Conservation (phyloP, 37 sponge, comb jelly and placozoan genomes). For the Cladorhizidae sp. region DNA sequence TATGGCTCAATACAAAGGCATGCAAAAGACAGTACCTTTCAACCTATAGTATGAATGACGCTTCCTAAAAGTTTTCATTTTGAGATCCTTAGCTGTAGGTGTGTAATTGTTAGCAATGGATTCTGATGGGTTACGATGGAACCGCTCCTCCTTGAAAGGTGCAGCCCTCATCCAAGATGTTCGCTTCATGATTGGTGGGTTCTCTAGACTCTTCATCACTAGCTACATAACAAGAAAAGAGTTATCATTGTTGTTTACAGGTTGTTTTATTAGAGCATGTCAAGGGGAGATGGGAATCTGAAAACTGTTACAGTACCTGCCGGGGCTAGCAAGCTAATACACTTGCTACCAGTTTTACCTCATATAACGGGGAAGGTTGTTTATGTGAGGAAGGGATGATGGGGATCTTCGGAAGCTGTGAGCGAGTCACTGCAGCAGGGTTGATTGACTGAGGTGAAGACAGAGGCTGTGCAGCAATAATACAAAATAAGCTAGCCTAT, state of each 20-base stretch:
- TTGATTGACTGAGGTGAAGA: conserved; percentile 18
- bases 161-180: conserved; percentile 92
- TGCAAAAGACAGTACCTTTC: background rate
- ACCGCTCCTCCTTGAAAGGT: conserved; percentile 89
- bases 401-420: conserved; percentile 52
- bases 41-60: conserved; percentile 59
- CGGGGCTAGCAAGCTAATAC: background rate
- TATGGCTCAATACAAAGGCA: background rate
- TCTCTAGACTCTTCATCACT: conserved; percentile 71
- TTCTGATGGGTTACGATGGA: conserved; percentile 87
- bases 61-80: conserved; percentile 65
- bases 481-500: too few relatives aligned
- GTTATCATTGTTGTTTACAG: too few relatives aligned
- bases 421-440: conserved; percentile 33
- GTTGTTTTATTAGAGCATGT: background rate
- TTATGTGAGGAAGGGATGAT: conserved; percentile 43
- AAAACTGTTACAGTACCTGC: background rate
- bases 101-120: conserved; percentile 95
- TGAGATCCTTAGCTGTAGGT: conserved; percentile 80
- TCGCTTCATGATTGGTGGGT: conserved; percentile 86
- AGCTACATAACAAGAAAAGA: conserved; percentile 38
- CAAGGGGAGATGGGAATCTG: background rate
- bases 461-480: too few relatives aligned
- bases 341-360: conserved; percentile 12
- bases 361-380: conserved; percentile 61